Evolutionary conservation across 2,888 invertebrate species (phyloP).

Genomic region (Ophion ventricosus): DNA sequence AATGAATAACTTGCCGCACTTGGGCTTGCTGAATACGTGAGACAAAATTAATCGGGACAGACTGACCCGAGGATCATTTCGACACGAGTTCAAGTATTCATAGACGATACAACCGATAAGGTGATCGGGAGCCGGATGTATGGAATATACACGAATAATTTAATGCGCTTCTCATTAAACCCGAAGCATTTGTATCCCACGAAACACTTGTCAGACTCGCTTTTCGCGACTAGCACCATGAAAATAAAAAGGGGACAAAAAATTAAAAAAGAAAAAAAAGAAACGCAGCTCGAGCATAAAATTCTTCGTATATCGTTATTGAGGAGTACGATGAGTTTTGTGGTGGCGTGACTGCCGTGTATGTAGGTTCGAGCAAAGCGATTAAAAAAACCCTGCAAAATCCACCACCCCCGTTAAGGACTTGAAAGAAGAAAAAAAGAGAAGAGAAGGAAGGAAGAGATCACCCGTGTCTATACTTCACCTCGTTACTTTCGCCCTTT

Average conservation of each 20-base stretch:
- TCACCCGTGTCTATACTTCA: background rate
- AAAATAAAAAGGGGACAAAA: background rate
- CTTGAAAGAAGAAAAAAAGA: background rate
- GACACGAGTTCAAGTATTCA: no score
- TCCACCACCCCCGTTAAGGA: background rate
- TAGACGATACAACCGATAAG: no score
- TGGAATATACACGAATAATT: background rate
- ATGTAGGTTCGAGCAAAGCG: slow-evolving; percentile 15
- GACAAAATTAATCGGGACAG: no score
- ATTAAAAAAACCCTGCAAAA: slow-evolving; percentile 32
- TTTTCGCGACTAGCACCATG: background rate
- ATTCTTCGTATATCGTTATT: slow-evolving; percentile 1
- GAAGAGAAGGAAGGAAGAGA: slow-evolving; percentile 5
- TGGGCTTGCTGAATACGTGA: no score
- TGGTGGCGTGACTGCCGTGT: slow-evolving; percentile 29
- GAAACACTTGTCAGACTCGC: background rate
- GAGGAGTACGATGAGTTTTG: slow-evolving; percentile 4
- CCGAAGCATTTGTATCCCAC: background rate
- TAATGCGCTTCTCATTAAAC: background rate
- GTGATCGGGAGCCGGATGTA: background rate
- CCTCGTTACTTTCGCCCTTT: slow-evolving; percentile 38
- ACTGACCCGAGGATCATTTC: no score
- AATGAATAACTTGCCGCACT: background rate
- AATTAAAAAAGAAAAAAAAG: background rate
- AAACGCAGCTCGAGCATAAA: background rate